phyloP scores from a whole-genome alignment of 2,797 vertebrate genomes.

The Fratercula arctica region DNA sequence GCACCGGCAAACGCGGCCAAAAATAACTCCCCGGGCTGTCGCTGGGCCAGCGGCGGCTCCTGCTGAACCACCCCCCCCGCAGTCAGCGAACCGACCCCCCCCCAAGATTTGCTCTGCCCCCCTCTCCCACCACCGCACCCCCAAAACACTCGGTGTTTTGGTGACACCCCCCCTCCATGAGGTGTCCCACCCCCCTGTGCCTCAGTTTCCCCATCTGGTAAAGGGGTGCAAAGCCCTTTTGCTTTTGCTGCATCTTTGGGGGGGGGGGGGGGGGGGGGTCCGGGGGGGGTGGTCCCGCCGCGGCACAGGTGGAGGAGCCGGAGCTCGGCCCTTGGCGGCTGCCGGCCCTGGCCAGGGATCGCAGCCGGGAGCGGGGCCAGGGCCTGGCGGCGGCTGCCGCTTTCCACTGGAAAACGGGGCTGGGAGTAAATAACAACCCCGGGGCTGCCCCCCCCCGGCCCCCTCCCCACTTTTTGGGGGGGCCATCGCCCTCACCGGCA shows the following conservation, averaged over 20 bases:
- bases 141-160: background rate
- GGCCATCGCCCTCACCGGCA: background rate
- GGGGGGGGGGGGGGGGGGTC: no score
- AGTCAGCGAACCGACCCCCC: background rate
- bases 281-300: no score
- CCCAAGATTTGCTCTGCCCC: no score
- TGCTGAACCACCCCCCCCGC: background rate
- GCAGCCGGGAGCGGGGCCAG: background rate
- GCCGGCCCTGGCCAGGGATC: background rate
- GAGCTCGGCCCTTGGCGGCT: no score
- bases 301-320: no score
- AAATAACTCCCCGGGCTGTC: background rate
- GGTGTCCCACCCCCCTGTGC: background rate
- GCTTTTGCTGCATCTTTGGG: background rate
- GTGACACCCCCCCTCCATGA: background rate
- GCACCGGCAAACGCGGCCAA: background rate
- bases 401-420: background rate
- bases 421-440: background rate
- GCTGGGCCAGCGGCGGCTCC: background rate
- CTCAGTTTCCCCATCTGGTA: background rate
- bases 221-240: background rate
- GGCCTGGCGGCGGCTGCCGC: background rate
- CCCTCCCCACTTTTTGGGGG: background rate
- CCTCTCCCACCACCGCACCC: background rate
- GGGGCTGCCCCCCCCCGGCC: no score